Conservation (phyloP, 2,888 invertebrate genomes). For the Nomada fabriciana region DNA sequence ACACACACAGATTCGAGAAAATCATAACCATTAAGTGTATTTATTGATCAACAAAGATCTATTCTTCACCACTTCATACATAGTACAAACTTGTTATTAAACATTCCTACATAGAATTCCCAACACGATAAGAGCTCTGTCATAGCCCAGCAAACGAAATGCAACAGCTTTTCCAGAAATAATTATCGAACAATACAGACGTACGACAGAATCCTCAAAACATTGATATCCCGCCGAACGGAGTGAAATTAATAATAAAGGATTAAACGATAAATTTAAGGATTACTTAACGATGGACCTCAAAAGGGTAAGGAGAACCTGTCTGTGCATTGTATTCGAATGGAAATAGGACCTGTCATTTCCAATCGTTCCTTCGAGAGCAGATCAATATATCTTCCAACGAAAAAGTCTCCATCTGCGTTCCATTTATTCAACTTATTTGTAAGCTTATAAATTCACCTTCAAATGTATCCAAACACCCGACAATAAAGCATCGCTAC, state of each 20-base stretch:
- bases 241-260: constrained; percentile 8
- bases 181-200: background rate
- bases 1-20: background rate
- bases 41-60: constrained; percentile 6
- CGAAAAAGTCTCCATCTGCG: background rate
- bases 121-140: background rate
- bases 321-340: background rate
- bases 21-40: background rate
- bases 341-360: constrained; percentile 52
- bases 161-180: background rate
- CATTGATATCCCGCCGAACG: background rate
- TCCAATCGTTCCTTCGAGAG: constrained; percentile 31
- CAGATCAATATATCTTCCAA: constrained; percentile 69
- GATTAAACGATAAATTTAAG: background rate
- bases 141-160: background rate
- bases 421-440: constrained; percentile 1
- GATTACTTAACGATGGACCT: background rate
- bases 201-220: background rate
- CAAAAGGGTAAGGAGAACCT: background rate
- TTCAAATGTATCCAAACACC: background rate
- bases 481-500: constrained; percentile 19
- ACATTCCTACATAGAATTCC: background rate
- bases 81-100: background rate
- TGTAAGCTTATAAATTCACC: background rate
- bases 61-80: background rate